phyloP scores from a whole-genome alignment of 2,888 invertebrate species.

The Ormyrus nitidulus region DNA sequence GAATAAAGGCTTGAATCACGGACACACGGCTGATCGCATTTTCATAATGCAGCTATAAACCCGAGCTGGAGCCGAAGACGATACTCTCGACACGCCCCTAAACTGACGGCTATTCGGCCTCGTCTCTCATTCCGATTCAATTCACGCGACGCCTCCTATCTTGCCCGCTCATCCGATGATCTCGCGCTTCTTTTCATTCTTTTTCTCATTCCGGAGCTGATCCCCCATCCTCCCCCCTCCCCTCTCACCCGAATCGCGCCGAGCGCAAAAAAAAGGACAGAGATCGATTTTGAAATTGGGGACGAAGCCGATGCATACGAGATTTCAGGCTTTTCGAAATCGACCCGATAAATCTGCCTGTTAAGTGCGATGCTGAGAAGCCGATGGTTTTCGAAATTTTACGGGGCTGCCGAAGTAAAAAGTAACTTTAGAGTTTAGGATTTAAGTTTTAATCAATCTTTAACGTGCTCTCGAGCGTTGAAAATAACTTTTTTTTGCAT shows the following conservation, averaged over 20 bases:
- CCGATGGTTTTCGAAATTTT: too few species aligned
- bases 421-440: too few species aligned
- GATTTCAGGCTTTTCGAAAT: not conserved
- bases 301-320: not conserved
- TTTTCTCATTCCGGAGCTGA: not conserved
- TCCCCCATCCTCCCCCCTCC: not conserved
- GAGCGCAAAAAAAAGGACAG: too few species aligned
- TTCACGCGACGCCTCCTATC: conserved; percentile 58
- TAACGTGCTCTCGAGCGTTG: too few species aligned
- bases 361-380: too few species aligned
- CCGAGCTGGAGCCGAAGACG: not conserved
- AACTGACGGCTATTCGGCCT: conserved; percentile 4
- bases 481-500: too few species aligned
- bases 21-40: too few species aligned
- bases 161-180: conserved; percentile 45
- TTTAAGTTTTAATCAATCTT: too few species aligned
- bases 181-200: not conserved
- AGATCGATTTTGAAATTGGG: not conserved
- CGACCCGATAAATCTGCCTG: too few species aligned
- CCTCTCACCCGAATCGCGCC: too few species aligned
- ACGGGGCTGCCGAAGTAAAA: too few species aligned
- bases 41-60: conserved; percentile 16
- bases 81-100: conserved; percentile 28
- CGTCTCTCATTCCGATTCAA: conserved; percentile 60
- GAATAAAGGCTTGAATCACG: too few species aligned